Conservation (phyloP, 2,797 vertebrate species). For the Myotis planiceps region DNA sequence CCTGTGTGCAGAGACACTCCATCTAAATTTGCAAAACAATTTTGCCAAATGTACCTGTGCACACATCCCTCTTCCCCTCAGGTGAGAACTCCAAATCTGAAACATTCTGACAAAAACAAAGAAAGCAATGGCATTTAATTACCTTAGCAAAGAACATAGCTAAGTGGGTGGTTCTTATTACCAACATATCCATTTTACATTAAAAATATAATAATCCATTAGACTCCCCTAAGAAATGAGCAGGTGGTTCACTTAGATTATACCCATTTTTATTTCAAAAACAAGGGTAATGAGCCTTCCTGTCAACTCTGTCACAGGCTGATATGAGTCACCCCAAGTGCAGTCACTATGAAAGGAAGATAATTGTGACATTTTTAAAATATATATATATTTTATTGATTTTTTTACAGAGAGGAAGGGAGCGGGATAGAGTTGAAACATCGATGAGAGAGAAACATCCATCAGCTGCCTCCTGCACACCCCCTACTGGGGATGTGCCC, state of each 20-base stretch:
- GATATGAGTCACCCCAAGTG: not conserved
- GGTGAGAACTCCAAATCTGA: constrained; percentile 33
- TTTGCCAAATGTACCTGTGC: not conserved
- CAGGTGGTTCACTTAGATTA: not conserved
- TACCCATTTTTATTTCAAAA: constrained; percentile 5
- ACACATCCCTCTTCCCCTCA: not conserved
- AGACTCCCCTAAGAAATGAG: not conserved
- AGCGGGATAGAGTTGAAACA: too few relatives aligned
- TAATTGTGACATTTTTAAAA: not conserved
- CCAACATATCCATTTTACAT: not conserved
- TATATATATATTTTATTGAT: too few relatives aligned
- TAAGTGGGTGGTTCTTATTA: not conserved
- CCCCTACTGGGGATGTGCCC: too few relatives aligned
- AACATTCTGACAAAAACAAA: constrained; percentile 21
- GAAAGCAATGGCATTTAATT: not conserved
- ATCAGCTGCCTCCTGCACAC: too few relatives aligned
- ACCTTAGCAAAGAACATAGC: not conserved
- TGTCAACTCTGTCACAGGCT: not conserved
- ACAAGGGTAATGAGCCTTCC: not conserved
- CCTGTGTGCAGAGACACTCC: not conserved
- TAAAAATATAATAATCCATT: not conserved
- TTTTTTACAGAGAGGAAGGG: too few relatives aligned
- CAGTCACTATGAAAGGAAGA: not conserved
- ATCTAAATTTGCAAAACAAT: not conserved
- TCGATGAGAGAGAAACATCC: too few relatives aligned